Conservation (phyloP, 2,888 invertebrate genomes). For the Ryuthela nishihirai region DNA sequence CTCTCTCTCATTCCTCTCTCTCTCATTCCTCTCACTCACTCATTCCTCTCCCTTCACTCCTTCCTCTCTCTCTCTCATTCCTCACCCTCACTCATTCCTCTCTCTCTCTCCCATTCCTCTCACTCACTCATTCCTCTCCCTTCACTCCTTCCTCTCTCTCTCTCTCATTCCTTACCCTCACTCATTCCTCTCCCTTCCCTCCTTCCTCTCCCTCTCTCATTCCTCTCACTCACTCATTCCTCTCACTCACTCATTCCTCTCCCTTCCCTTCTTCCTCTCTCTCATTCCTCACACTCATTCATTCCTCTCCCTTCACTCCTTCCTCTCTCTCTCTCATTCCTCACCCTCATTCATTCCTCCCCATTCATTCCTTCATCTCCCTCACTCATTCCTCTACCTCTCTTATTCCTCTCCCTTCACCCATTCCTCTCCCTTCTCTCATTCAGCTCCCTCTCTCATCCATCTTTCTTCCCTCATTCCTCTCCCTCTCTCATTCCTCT, state of each 20-base stretch:
- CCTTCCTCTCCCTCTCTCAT: not conserved
- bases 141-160: not conserved
- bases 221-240: not conserved
- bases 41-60: not conserved
- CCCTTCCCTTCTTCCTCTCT: not conserved
- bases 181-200: not conserved
- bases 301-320: not conserved
- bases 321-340: not conserved
- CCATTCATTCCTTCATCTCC: not conserved
- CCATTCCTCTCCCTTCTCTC: not conserved
- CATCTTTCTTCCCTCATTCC: not conserved
- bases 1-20: not conserved
- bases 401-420: not conserved
- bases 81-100: not conserved
- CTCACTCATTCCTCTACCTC: not conserved
- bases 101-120: not conserved
- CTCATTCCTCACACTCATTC: not conserved
- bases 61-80: not conserved
- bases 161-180: not conserved
- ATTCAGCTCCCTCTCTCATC: not conserved
- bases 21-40: not conserved
- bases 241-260: not conserved
- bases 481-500: not conserved
- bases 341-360: not conserved
- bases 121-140: not conserved